Percentiles rank a stretch among this genome's conserved stretches.
Evolutionary conservation across 2,797 vertebrate species (phyloP).

Genomic region (Melanotaenia trifasciata): DNA sequence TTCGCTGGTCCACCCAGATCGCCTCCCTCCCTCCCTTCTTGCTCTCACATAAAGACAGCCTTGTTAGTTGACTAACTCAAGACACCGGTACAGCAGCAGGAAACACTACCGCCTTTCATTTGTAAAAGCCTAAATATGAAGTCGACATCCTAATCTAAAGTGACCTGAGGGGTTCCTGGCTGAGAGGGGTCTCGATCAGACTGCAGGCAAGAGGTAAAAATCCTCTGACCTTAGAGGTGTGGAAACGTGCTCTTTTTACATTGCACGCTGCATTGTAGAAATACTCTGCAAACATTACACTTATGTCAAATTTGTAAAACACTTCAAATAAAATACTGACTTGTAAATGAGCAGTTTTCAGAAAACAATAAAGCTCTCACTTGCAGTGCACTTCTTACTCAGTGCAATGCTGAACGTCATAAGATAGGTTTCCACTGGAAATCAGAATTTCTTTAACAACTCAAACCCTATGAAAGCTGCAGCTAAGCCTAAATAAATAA

Average conservation of each 20-base stretch:
- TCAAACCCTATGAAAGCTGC: too few relatives aligned
- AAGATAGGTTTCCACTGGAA: too few relatives aligned
- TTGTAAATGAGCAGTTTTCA: too few relatives aligned
- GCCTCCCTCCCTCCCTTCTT: constrained; percentile 43
- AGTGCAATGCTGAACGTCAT: too few relatives aligned
- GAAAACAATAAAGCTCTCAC: background rate
- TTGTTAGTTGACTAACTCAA: constrained; percentile 73
- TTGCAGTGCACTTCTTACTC: background rate
- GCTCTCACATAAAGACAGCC: constrained; percentile 76
- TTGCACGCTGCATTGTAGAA: too few relatives aligned
- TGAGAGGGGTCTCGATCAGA: constrained; percentile 2
- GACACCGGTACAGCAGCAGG: constrained; percentile 59
- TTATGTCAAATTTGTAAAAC: too few relatives aligned
- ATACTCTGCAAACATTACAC: too few relatives aligned
- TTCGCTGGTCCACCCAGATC: constrained; percentile 53
- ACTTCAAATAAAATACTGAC: too few relatives aligned
- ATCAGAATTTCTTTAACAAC: too few relatives aligned
- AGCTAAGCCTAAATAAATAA: too few relatives aligned
- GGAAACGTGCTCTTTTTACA: too few relatives aligned
- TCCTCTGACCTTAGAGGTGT: background rate
- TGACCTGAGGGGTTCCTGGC: constrained; percentile 11
- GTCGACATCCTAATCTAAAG: constrained; percentile 45
- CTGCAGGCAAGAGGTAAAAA: constrained; percentile 4
- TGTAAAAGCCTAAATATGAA: constrained; percentile 48
- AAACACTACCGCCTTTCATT: constrained; percentile 81